Conservation (phyloP, 2,797 vertebrate genomes). For the Chelmon rostratus region DNA sequence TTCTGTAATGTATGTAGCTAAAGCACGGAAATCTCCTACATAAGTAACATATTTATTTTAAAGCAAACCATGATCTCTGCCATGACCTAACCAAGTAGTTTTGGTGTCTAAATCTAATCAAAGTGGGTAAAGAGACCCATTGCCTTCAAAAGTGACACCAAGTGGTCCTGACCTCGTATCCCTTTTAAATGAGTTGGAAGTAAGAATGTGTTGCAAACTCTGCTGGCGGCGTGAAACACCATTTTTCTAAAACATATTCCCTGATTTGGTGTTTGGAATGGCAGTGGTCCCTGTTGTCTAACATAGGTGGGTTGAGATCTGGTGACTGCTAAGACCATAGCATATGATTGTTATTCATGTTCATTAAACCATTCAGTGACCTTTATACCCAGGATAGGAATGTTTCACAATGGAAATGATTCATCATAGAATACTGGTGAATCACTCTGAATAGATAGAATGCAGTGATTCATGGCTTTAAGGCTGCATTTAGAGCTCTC, state of each 20-base stretch:
- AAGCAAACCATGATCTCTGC: no score
- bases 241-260: conserved; percentile 2
- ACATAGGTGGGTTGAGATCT: neutral
- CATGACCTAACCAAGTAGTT: no score
- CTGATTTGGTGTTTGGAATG: conserved; percentile 1
- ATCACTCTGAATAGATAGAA: conserved; percentile 3
- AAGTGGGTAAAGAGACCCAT: no score
- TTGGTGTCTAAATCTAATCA: no score
- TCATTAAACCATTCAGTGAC: neutral
- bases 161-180: no score
- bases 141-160: no score
- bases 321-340: neutral
- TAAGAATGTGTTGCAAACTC: no score
- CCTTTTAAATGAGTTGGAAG: no score
- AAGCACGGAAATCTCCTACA: no score
- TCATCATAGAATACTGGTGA: neutral
- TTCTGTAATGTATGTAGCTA: no score
- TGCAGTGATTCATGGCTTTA: neutral
- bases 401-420: neutral
- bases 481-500: conserved; percentile 11
- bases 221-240: neutral
- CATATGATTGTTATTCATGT: neutral
- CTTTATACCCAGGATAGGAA: neutral
- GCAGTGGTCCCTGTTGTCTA: neutral
- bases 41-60: no score